Base-by-base conservation (phyloP, 30 jellyfish, hydroid and myxozoan species). In the Nemopilema nomurai region DNA sequence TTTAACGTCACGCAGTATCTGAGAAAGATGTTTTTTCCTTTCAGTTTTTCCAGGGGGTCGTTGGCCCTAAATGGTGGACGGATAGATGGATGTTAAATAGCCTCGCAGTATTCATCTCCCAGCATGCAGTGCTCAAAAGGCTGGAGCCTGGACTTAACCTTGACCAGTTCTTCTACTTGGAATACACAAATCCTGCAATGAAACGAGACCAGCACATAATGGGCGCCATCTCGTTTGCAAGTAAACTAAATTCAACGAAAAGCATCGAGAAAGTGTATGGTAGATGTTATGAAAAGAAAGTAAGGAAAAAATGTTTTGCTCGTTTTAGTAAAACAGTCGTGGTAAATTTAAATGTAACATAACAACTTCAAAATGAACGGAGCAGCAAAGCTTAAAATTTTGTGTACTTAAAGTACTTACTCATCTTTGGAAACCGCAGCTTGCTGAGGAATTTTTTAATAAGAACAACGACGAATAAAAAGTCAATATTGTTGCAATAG, bases 21-120 rank as follows among this genome's bases (percentile, higher is more conserved):
- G 62, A 9, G 24, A 27, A 22, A 22, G 7, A 13, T 0, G 21
- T 74, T 32, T 71, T 29, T 74, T 28, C 1, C 23, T 31, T 4
- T 13, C 20, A 79, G 89, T 79, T 80, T 80, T 41, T 79, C 33
- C 80, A 79, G 18, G 89, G 80, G 7, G 62, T 79, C 18, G 80
- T 79, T 64, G 71, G 80, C 22, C 63, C 64, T 18, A 79, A 66
- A 53, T 49, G 80, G 89, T 79, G 89, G 89, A 23, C 89, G 63
- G 89, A 79, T 20, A 28, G 67, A 27, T 79, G 89, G 89, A 71
- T 79, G 16, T 16, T 67, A 7, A 9, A 23, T 1, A 67, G 80
- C 75, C 80, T 79, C 71, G 49, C 89, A 8, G 67, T 79, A 49
- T 17, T 16, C 29, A 66, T 66, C 16, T 73, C 83, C 8, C 89